These are phyloP conservation scores for silkworm (Bombyx mori) DNA, from an alignment of 1,140 invertebrate species.

Conservation along the genomic window DNA sequence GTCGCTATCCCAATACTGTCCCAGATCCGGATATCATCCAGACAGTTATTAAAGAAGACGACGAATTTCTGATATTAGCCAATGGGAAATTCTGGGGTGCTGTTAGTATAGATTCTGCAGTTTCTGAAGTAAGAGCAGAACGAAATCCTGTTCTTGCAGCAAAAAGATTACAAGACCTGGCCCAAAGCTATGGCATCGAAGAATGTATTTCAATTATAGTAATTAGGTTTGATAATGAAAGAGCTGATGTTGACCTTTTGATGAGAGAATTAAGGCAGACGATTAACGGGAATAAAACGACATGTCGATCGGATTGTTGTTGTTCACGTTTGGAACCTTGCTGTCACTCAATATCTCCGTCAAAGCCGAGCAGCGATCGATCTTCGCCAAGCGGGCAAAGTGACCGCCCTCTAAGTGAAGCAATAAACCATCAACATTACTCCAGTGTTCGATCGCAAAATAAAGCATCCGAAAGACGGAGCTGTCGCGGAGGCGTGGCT, in stretches of 20 bases:
- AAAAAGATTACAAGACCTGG: constrained; percentile 84
- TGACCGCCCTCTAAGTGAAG: constrained; percentile 73
- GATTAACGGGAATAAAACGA: constrained; percentile 69
- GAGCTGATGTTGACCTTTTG: constrained; percentile 79
- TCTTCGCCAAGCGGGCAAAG: constrained; percentile 89
- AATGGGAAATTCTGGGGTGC: constrained; percentile 86
- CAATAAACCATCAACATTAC: constrained; percentile 53
- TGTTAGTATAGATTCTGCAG: constrained; percentile 80
- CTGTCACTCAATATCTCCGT: constrained; percentile 70
- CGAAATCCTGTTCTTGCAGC: constrained; percentile 83
- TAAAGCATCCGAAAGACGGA: constrained; percentile 66
- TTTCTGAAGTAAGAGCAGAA: constrained; percentile 81
- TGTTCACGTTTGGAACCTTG: constrained; percentile 76
- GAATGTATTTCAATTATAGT: constrained; percentile 86
- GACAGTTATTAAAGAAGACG: constrained; percentile 81
- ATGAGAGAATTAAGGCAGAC: constrained; percentile 83
- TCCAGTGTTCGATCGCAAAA: constrained; percentile 55
- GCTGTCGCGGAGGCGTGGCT: constrained; percentile 72
- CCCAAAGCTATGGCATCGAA: constrained; percentile 85
- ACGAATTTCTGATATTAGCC: constrained; percentile 85
- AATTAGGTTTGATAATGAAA: constrained; percentile 76
- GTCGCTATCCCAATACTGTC: constrained; percentile 76
- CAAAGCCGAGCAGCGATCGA: constrained; percentile 73
- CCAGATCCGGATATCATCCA: constrained; percentile 84
- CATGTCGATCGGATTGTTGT: constrained; percentile 74